Evolutionary conservation across 2,888 invertebrate genomes (phyloP).

Genomic region (Dryomyza anilis): DNA sequence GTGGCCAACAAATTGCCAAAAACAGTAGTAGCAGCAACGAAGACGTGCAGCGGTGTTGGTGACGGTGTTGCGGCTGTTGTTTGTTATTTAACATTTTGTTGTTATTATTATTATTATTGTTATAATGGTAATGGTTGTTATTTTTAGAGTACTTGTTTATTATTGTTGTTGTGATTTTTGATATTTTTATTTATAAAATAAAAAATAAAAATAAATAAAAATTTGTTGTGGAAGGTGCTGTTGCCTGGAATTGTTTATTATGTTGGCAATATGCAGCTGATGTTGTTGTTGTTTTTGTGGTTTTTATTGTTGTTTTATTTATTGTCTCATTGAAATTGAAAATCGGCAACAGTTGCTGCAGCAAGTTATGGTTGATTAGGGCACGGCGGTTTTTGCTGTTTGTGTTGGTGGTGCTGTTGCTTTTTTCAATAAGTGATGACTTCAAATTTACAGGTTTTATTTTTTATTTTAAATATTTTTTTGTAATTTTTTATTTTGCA

Average conservation of each 20-base stretch:
- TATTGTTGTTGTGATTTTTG: not conserved
- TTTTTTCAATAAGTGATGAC: too few relatives aligned
- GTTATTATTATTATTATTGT: too few relatives aligned
- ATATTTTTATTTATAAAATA: not conserved
- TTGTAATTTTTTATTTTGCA: too few relatives aligned
- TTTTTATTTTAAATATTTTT: too few relatives aligned
- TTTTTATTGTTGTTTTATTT: not conserved
- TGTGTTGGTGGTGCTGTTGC: not conserved
- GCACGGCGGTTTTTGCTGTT: not conserved
- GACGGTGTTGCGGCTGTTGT: not conserved
- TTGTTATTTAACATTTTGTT: slow-evolving; percentile 8
- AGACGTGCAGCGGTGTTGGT: not conserved
- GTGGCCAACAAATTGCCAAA: slow-evolving; percentile 10
- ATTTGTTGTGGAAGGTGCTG: not conserved
- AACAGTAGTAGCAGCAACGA: slow-evolving; percentile 12
- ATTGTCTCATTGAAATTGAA: slow-evolving; percentile 10
- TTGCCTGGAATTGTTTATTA: not conserved
- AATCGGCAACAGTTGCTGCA: not conserved
- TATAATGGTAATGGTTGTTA: too few relatives aligned
- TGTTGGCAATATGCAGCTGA: not conserved
- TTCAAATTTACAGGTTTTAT: too few relatives aligned
- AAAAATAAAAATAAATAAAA: not conserved
- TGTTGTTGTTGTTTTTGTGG: not conserved
- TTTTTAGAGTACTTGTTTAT: too few relatives aligned
- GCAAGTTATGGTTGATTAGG: not conserved